Evolutionary conservation across 2,888 invertebrate species (phyloP), one percentile per base, ranked within the genome.

Genomic region (Drosophila ochracea): DNA sequence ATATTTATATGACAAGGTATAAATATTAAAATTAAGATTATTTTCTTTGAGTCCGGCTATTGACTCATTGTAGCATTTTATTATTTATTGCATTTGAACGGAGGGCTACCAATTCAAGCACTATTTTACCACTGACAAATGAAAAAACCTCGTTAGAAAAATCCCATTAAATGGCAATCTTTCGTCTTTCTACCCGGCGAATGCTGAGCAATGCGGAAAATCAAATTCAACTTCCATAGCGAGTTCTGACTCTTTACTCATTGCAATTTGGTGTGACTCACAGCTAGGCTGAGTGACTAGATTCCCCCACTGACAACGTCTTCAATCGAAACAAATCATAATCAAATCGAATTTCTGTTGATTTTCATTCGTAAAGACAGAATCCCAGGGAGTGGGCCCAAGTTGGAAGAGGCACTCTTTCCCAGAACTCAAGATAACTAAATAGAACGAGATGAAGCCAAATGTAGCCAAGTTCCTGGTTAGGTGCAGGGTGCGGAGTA

Each of bases 291-390:
- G 60, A 41, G 53, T 25, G 60, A 16, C 47, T 47, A 25, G 47
- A 47, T 47, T 47, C 47, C 47, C 47, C 47, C 47, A 30, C 63
- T 37, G 47, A 31, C 64, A 66, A 11, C 52, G 41, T 61, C 69
- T 57, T 52, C 72, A 84, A 81, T 89, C 90, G 85, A 91, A 91
- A 84, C 88, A 91, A 86, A 86, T 86, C 91, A 91, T 86, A 86
- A 86, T 86, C 85, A 90, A 86, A 86, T 91, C 90, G 85, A 91
- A 91, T 86, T 90, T 77, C 90, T 88, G 80, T 86, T 90, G 85
- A 85, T 85, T 85, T 85, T 91, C 88, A 90, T 79, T 91, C 66
- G 84, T 71, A 87, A 89, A 84, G 89, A 89, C 91, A 84, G 80
- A 76, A 68, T 73, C 76, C 54, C 65, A 85, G 61, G 16, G 72